Conservation (phyloP, 2,113 vertebrate species). For the Odontophorus gujanensis region DNA sequence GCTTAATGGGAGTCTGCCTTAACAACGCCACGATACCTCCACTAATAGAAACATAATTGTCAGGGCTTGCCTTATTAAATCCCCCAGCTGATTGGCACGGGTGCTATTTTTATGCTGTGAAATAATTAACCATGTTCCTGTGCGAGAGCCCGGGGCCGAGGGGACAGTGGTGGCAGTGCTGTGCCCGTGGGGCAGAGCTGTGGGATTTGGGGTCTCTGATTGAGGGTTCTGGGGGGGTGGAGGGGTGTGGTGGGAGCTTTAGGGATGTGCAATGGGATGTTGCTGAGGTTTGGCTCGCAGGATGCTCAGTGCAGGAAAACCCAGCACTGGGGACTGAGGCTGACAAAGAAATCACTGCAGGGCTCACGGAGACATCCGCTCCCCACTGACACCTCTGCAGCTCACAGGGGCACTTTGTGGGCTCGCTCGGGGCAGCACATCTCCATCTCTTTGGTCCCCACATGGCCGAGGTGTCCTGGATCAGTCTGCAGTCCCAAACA, state of each 20-base stretch:
- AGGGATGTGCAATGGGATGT: accelerated
- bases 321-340: background rate
- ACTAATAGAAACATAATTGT: slow-evolving; percentile 18
- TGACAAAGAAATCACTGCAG: background rate
- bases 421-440: background rate
- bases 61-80: slow-evolving; percentile 32
- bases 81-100: background rate
- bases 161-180: accelerated
- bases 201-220: background rate
- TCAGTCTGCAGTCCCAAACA: accelerated
- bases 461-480: accelerated
- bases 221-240: too few relatives aligned
- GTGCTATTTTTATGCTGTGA: background rate
- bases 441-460: background rate
- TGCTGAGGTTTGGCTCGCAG: background rate
- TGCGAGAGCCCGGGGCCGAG: background rate
- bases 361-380: background rate
- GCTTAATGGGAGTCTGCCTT: background rate
- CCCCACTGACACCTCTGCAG: accelerated
- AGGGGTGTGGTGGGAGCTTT: too few relatives aligned
- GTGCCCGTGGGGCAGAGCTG: background rate
- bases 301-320: background rate
- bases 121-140: slow-evolving; percentile 5
- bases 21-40: background rate
- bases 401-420: background rate